A percentile compares a stretch with the other conserved stretches of the same genome.
Conservation (phyloP, 2,113 vertebrate genomes). For the Alaudala cheleensis region DNA sequence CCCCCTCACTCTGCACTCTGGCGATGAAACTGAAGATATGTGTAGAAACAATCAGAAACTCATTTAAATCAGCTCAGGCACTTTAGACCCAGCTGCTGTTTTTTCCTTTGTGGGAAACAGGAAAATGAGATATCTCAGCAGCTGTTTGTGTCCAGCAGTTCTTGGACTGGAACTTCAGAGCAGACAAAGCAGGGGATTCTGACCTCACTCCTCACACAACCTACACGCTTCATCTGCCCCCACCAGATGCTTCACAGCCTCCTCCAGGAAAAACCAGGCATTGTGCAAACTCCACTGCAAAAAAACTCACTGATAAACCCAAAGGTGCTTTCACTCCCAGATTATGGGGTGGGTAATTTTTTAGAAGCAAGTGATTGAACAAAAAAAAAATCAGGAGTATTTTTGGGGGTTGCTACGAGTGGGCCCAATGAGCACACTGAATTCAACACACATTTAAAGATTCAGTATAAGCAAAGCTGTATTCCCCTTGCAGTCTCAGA, state of each 20-base stretch:
- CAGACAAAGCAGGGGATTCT: background rate
- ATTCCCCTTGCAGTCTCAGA: background rate
- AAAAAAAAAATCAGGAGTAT: background rate
- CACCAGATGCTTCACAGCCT: background rate
- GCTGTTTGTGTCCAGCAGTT: slow-evolving; percentile 37
- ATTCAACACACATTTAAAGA: background rate
- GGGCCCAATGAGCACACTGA: background rate
- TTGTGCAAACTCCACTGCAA: background rate
- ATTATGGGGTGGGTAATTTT: background rate
- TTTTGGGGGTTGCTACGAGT: background rate
- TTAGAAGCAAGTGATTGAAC: background rate
- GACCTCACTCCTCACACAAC: background rate
- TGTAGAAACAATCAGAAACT: slow-evolving; percentile 21
- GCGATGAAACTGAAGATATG: background rate
- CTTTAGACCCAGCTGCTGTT: slow-evolving; percentile 44
- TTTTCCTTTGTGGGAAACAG: slow-evolving; percentile 59
- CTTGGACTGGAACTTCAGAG: background rate
- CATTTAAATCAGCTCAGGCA: background rate
- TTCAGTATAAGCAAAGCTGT: background rate
- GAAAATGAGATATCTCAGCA: slow-evolving; percentile 55
- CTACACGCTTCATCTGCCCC: background rate
- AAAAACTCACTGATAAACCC: background rate
- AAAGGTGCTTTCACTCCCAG: background rate
- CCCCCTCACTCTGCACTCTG: background rate
- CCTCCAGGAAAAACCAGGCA: background rate